Base-by-base conservation (phyloP, 2,797 vertebrate species). In the Scolopax rusticola region DNA sequence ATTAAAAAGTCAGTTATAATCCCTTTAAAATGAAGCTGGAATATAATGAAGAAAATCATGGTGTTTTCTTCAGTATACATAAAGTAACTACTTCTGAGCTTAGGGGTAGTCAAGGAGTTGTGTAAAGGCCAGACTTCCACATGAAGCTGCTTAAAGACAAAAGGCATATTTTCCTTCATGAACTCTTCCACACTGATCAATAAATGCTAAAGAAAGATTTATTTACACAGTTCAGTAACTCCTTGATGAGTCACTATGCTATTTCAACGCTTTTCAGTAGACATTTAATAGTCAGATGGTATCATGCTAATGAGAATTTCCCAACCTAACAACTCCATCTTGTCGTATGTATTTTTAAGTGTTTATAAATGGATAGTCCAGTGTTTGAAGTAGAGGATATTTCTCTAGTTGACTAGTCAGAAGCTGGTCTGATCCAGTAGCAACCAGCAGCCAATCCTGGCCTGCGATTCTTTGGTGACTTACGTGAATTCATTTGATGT, bases 301-400 rank as follows among this genome's bases (percentile, higher is more conserved):
- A 89, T 94, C 94, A 88, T 20, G 69, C 59, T 89, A 90, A 94
- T 80, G 84, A 96, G 30, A n/a, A 93, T 85, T 95, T 93, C 97
- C 91, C 88, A 93, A 91, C 93, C 83, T 91, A 95, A 77, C 85
- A 91, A 69, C 87, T 93, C 50, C 32, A 75, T 87, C 71, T 93
- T 69, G 8, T 63, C 30, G 5, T 79, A 92, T 67, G 4, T 65
- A 95, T 96, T 96, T 91, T 83, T 59, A 96, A 90, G 38, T 43
- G 38, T 54, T 96, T 92, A 76, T 38, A 95, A 96, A 81, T 56
- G 38, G 71, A 68, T 90, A 51, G 20, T 70, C 28, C 23, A 23
- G 85, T 64, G 60, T 94, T 97, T 80, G 90, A 86, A 88, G 86
- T 50, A 73, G 78, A 93, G 50, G 65, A 19, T 93, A 90, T 83